Conservation (phyloP, 2,888 invertebrate species). For the Xestia sexstrigata region DNA sequence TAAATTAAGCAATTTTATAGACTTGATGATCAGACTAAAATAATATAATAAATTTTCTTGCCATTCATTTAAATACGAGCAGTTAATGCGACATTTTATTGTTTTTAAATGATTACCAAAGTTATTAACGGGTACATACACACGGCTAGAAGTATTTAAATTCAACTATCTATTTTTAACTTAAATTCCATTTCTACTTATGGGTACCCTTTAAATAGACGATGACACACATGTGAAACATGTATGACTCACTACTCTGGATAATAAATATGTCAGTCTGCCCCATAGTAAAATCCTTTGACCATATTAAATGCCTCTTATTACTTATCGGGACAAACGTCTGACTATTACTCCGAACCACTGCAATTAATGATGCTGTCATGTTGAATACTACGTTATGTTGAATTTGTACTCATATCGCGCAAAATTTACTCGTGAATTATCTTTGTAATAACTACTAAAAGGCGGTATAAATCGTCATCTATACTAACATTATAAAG, state of each 20-base stretch:
- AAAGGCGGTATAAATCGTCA: neutral
- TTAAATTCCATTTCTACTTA: slow-evolving; percentile 8
- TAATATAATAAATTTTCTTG: slow-evolving; percentile 14
- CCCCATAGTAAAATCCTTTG: slow-evolving; percentile 31
- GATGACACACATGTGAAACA: slow-evolving; percentile 33
- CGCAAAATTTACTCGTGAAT: neutral
- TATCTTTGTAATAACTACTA: neutral
- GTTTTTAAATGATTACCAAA: slow-evolving; percentile 19
- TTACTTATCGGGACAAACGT: slow-evolving; percentile 29
- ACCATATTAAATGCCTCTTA: slow-evolving; percentile 29
- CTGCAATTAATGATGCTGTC: slow-evolving; percentile 35
- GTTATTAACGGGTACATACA: slow-evolving; percentile 26
- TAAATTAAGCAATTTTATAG: slow-evolving; percentile 46
- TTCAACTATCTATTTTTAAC: slow-evolving; percentile 9
- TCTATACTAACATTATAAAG: too few species aligned
- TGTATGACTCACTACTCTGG: slow-evolving; percentile 26
- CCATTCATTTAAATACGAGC: slow-evolving; percentile 1
- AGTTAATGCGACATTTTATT: slow-evolving; percentile 4
- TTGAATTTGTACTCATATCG: neutral
- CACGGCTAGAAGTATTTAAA: slow-evolving; percentile 20
- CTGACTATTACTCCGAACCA: slow-evolving; percentile 36
- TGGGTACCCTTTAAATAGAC: slow-evolving; percentile 7
- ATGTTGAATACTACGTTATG: slow-evolving; percentile 23
- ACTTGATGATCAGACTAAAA: slow-evolving; percentile 20
- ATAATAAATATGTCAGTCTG: slow-evolving; percentile 31